phyloP scores from a whole-genome alignment of 2,888 invertebrate genomes.

The Cerastoderma edule region DNA sequence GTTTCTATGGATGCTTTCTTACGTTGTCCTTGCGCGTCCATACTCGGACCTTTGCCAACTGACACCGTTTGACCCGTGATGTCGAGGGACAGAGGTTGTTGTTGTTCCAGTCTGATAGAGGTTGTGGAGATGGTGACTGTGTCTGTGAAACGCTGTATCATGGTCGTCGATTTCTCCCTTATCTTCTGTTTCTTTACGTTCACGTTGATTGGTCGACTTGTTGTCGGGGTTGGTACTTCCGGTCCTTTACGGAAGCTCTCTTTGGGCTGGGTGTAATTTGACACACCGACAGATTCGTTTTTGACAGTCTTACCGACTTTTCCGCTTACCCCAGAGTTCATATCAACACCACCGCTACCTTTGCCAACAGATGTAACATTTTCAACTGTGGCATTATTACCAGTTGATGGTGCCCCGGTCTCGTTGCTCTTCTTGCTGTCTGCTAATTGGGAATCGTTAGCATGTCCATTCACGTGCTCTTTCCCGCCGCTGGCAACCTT shows the following conservation, averaged over 20 bases:
- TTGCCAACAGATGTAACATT: neutral
- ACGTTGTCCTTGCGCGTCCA: too few species aligned
- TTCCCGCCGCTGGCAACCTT: slow-evolving; percentile 15
- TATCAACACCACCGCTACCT: neutral
- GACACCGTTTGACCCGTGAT: slow-evolving; percentile 8
- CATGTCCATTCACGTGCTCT: slow-evolving; percentile 33
- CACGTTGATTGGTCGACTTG: slow-evolving; percentile 25
- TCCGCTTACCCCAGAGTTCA: too few species aligned
- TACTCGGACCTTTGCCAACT: too few species aligned
- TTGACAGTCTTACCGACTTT: too few species aligned
- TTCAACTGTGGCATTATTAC: neutral
- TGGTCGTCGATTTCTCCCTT: slow-evolving; percentile 2
- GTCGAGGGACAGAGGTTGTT: neutral
- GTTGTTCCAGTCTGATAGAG: slow-evolving; percentile 8
- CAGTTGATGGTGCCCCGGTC: too few species aligned
- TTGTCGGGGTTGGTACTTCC: slow-evolving; percentile 29
- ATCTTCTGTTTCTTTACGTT: slow-evolving; percentile 28
- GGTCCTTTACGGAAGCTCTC: slow-evolving; percentile 47
- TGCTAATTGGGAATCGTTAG: neutral
- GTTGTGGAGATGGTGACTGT: slow-evolving; percentile 24
- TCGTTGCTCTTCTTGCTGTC: neutral
- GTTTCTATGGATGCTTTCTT: too few species aligned
- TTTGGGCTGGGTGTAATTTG: slow-evolving; percentile 12
- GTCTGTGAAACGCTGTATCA: slow-evolving; percentile 15
- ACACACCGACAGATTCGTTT: too few species aligned